Evolutionary conservation across 2,113 vertebrate genomes (phyloP).

Genomic region (Passer domesticus): DNA sequence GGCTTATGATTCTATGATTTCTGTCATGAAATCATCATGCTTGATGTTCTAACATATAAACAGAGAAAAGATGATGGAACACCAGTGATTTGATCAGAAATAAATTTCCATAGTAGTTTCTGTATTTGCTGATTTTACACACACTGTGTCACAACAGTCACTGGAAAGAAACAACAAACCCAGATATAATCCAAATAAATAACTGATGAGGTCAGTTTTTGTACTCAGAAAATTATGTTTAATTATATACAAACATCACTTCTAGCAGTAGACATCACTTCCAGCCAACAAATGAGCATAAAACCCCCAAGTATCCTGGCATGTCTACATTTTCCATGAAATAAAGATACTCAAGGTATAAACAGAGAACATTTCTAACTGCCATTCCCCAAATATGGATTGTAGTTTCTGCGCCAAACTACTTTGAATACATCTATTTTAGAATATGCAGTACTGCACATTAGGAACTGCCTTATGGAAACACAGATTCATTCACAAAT

Average conservation of each 20-base stretch:
- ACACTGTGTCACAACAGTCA: neutral
- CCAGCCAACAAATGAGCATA: neutral
- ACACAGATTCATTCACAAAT: slow-evolving; percentile 58
- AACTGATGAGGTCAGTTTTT: slow-evolving; percentile 1
- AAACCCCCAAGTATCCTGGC: neutral
- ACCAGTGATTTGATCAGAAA: neutral
- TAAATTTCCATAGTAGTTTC: neutral
- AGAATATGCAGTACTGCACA: neutral
- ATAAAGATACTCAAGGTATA: slow-evolving; percentile 29
- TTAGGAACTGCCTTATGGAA: slow-evolving; percentile 29
- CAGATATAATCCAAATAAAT: slow-evolving; percentile 11
- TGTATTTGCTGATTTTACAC: neutral
- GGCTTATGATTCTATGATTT: neutral
- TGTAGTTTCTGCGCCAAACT: neutral
- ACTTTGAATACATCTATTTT: slow-evolving; percentile 11
- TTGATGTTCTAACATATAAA: neutral
- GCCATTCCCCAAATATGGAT: slow-evolving; percentile 35
- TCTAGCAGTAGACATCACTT: neutral
- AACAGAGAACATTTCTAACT: slow-evolving; percentile 40
- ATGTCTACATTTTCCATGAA: slow-evolving; percentile 32
- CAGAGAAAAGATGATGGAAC: neutral
- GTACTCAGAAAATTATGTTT: slow-evolving; percentile 14
- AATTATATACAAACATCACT: slow-evolving; percentile 34
- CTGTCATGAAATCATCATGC: neutral
- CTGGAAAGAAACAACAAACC: neutral